These are phyloP conservation scores for Pseudeuparius sepicola DNA, from an alignment of 2,888 invertebrate genomes.

Conservation along the genomic window DNA sequence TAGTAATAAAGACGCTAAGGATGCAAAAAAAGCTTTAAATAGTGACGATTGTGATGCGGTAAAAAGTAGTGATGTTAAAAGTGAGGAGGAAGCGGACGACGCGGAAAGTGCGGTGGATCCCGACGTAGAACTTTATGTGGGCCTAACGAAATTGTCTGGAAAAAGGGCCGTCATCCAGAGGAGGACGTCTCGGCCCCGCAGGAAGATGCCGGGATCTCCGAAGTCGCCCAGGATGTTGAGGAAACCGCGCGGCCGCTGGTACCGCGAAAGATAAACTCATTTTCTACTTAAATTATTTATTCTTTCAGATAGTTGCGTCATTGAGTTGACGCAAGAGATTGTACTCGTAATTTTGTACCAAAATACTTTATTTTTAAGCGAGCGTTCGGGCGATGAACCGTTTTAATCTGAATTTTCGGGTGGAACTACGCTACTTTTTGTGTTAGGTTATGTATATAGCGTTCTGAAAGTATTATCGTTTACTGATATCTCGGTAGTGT, in stretches of 20 bases:
- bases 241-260: conserved; percentile 38
- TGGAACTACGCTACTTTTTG: too few relatives aligned
- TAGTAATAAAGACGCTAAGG: too few relatives aligned
- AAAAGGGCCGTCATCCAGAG: conserved; percentile 24
- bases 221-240: conserved; percentile 37
- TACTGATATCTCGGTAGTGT: too few relatives aligned
- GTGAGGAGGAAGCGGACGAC: conserved; percentile 19
- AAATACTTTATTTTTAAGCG: conserved; percentile 28
- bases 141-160: conserved; percentile 15
- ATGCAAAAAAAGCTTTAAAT: conserved; percentile 26
- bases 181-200: conserved; percentile 21
- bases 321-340: conserved; percentile 23
- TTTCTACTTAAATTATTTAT: conserved; percentile 9
- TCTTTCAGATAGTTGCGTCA: too few relatives aligned
- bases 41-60: conserved; percentile 26
- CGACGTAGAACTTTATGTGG: not conserved
- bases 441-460: too few relatives aligned
- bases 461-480: too few relatives aligned
- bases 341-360: conserved; percentile 29
- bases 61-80: conserved; percentile 20
- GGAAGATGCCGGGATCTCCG: conserved; percentile 33
- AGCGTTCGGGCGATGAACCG: too few relatives aligned
- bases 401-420: too few relatives aligned
- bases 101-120: conserved; percentile 17
- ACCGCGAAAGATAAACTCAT: conserved; percentile 36